Evolutionary conservation across 2,113 vertebrate genomes (phyloP), one percentile per base, ranked within the genome.

Genomic region (Channa maculata): DNA sequence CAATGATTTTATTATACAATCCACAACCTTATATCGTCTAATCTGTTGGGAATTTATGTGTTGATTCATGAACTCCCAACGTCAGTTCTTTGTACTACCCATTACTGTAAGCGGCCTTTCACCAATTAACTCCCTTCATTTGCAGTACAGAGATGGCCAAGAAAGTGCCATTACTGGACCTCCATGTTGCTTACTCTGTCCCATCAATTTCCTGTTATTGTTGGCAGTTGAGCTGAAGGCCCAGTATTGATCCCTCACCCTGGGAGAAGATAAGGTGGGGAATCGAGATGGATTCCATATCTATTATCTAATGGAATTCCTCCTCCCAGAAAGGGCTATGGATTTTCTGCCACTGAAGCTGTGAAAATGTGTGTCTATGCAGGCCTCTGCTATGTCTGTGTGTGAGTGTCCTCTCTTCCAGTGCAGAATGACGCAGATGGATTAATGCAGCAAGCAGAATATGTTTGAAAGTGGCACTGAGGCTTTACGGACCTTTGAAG

Each of bases 281-380:
- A 94, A 94, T 93, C 93, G 88, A 94, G 93, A 95, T 95, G 94
- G 94, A 95, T 95, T 95, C 93, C 91, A 94, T 95, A 95, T 95
- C 94, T 94, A 94, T 95, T 95, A 94, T 95, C 94, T 95, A 95
- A 95, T 95, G 94, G 94, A 94, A 95, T 94, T 94, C 93, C 94
- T 94, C 92, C 94, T 94, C 92, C 91, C 82, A 93, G 93, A 94
- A 94, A 93, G 88, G 82, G 79, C 86, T 94, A 95, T 95, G 85
- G 95, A 95, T 95, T 95, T 95, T 92, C 94, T 95, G 94, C 93
- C 95, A 94, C 83, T 93, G 93, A 91, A 91, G 88, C 92, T 92
- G 92, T 87, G 89, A 91, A 89, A 92, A 89, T 77, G 91, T 86
- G 90, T 77, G 76, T 82, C 87, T 73, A 44, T 34, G 79, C 55